Evolutionary conservation across 2,888 invertebrate species (phyloP).

Genomic region (Spilarctia lutea): DNA sequence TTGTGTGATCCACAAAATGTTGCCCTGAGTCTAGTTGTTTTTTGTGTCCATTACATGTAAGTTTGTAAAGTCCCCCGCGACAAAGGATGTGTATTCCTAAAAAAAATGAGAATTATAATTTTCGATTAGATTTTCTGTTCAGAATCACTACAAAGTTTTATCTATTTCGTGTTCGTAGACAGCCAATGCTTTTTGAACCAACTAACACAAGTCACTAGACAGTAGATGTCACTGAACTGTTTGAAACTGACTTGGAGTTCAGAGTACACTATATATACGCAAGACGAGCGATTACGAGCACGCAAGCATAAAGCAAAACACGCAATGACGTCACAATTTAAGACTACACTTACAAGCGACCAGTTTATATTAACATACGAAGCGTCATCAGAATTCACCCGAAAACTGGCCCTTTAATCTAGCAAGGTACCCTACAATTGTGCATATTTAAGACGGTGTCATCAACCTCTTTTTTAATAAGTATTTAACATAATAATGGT

Average conservation of each 20-base stretch:
- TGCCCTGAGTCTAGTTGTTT: too few species aligned
- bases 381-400: neutral
- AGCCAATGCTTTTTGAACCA: neutral
- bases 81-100: too few species aligned
- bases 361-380: neutral
- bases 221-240: neutral
- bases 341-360: neutral
- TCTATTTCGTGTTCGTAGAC: neutral
- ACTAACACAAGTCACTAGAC: neutral
- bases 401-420: neutral
- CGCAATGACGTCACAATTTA: neutral
- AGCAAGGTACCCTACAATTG: conserved; percentile 6
- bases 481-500: conserved; percentile 49
- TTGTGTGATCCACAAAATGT: too few species aligned
- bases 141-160: neutral
- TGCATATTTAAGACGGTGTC: conserved; percentile 32
- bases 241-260: neutral
- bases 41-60: too few species aligned
- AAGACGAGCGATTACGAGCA: neutral
- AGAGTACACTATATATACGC: neutral
- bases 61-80: too few species aligned
- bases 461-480: conserved; percentile 52
- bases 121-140: neutral
- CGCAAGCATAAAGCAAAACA: neutral
- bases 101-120: too few species aligned